A percentile compares a stretch with the other conserved stretches of the same genome.
Conservation (phyloP, 1,140 invertebrate genomes). For the Diorhabda sublineata region DNA sequence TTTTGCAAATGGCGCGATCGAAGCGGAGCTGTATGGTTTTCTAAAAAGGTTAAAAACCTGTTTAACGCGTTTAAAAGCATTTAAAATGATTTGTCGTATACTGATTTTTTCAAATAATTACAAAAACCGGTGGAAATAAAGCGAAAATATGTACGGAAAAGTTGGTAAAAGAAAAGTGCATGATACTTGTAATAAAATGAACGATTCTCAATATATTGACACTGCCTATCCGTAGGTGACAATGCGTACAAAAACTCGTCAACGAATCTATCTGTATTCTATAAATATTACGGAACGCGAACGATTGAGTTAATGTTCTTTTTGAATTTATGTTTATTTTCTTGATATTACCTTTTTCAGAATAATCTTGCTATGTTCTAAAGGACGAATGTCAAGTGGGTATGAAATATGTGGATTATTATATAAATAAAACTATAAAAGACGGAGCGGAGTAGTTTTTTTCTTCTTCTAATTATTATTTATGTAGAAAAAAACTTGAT, state of each 20-base stretch:
- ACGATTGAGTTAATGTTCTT: conserved; percentile 6
- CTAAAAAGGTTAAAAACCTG: no score
- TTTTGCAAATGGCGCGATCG: no score
- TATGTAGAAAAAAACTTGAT: no score
- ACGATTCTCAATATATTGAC: conserved; percentile 22
- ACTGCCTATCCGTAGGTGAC: conserved; percentile 23
- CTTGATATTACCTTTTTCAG: conserved; percentile 27
- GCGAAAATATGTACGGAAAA: conserved; percentile 6
- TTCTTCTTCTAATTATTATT: no score
- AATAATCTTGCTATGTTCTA: not conserved
- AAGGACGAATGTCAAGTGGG: conserved; percentile 6
- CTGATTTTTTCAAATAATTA: no score
- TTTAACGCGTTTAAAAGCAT: no score
- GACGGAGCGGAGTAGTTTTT: no score
- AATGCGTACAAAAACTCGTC: conserved; percentile 28
- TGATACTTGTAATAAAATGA: conserved; percentile 10
- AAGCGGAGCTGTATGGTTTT: no score
- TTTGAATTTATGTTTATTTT: conserved; percentile 22
- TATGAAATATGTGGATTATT: not conserved
- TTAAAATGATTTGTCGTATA: no score
- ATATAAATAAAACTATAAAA: not conserved
- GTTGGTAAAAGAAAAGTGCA: conserved; percentile 7
- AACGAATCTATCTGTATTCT: conserved; percentile 35
- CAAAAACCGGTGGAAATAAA: conserved; percentile 18
- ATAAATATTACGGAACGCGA: conserved; percentile 28